A percentile compares a stretch with the other conserved stretches of the same genome.
phyloP scores from a whole-genome alignment of 2,797 vertebrate species.

The Gambusia yucatana region DNA sequence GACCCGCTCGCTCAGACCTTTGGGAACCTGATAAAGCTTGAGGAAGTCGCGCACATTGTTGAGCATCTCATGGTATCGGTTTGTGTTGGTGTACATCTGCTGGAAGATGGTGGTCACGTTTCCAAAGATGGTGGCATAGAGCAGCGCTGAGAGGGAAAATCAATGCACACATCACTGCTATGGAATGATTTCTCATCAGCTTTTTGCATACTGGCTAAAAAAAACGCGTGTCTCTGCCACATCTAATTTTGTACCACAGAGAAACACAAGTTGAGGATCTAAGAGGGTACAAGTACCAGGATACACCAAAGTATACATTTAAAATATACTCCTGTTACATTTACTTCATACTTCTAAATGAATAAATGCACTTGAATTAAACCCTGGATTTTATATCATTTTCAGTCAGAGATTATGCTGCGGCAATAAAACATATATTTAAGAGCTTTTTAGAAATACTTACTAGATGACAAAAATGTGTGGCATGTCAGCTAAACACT shows the following conservation, averaged over 20 bases:
- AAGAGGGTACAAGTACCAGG: not conserved
- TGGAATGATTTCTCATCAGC: not conserved
- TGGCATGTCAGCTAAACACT: not conserved
- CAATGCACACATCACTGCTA: not conserved
- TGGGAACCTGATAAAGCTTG: conserved; percentile 97
- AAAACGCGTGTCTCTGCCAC: not conserved
- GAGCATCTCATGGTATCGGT: conserved; percentile 98
- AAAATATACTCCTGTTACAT: not conserved
- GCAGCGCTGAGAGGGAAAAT: conserved; percentile 63
- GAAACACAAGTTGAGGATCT: not conserved
- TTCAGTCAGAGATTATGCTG: not conserved
- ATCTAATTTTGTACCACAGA: not conserved
- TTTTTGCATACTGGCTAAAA: not conserved
- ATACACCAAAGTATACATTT: not conserved
- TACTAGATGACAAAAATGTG: not conserved
- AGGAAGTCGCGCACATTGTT: conserved; percentile 98
- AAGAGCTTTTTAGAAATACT: not conserved
- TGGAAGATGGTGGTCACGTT: conserved; percentile 99
- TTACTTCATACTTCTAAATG: not conserved
- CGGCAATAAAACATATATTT: not conserved
- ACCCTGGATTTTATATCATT: not conserved
- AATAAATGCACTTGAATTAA: not conserved
- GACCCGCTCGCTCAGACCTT: conserved; percentile 97
- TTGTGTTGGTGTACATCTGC: conserved; percentile 99
- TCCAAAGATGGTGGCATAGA: conserved; percentile 99